Base-by-base conservation (phyloP, 2,888 invertebrate species). In the Masnerella sp. region DNA sequence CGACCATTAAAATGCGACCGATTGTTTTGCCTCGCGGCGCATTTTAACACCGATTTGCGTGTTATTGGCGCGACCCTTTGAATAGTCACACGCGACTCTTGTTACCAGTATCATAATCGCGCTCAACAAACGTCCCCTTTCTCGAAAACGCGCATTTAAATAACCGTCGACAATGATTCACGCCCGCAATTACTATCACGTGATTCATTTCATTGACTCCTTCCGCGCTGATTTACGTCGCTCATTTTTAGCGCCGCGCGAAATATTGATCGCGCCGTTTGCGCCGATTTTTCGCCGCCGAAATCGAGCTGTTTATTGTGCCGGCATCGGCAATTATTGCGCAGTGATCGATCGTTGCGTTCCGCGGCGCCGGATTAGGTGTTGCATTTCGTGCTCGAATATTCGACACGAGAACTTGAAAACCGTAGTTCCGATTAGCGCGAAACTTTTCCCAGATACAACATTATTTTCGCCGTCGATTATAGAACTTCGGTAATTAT, bases 81-180 rank as follows among this genome's bases (percentile, higher is more conserved):
- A 69, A 54, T 17, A 17, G 52, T 58, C 54, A 69, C 69, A 74
- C 70, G 74, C 74, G 74, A 71, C 56, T 71, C 74, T 75, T 75
- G 70, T 75, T 70, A 71, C 74, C 54, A 70, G 69, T 58, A 51
- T 49, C 61, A 40, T 65, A 69, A 74, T 74, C 65, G 43, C 62
- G 12, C 38, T 59, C 67, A 7, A 59, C 65, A 65, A 74, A 70
- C 67, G 65, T 61, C 67, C 28, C 52, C 42, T 45, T 15, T 42
- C 59, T 20, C 32, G 25, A 52, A 72, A 64, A 38, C 9, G 28
- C 40, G 45, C 34, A 8, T 51, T 71, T 43, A 59, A 56, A 58
- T 40, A 28, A 59, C 42, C 45, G 47, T 20, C 40, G 49, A 47
- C 54, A 30, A 65, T 49, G 61, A 67, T 67, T 72, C 49, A 65